Percentiles rank a stretch among this genome's conserved stretches.
phyloP scores from a whole-genome alignment of 2,797 vertebrate species.

The Astyanax mexicanus region DNA sequence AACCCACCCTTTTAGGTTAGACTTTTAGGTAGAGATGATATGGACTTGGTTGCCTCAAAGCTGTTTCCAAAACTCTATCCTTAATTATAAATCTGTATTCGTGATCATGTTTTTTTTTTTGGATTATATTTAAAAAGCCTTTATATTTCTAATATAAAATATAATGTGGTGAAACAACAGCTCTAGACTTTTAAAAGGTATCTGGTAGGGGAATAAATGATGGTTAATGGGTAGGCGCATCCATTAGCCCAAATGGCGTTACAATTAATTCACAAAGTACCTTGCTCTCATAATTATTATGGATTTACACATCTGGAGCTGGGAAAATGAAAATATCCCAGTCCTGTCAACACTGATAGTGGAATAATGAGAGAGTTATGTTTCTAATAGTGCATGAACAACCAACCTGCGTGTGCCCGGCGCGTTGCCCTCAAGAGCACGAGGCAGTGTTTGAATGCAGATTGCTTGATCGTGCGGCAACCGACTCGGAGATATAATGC shows the following conservation, averaged over 20 bases:
- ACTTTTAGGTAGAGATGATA: not conserved
- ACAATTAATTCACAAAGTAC: not conserved
- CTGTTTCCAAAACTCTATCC: not conserved
- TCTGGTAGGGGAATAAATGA: not conserved
- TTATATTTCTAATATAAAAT: not conserved
- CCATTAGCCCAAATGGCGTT: not conserved
- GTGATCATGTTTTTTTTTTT: too few relatives aligned
- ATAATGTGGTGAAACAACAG: not conserved
- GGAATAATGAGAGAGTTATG: constrained; percentile 1
- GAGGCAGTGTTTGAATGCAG: not conserved
- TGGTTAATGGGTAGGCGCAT: not conserved
- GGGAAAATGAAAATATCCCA: constrained; percentile 3
- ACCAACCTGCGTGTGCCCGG: not conserved
- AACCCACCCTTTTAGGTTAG: not conserved
- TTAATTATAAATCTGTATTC: not conserved
- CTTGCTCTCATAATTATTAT: constrained; percentile 1
- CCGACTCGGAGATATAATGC: not conserved
- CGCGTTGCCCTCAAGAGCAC: not conserved
- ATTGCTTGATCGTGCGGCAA: constrained; percentile 1
- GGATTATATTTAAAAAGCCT: not conserved
- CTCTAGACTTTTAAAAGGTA: not conserved
- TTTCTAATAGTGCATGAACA: constrained; percentile 7
- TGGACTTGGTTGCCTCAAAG: not conserved
- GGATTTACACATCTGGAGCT: constrained; percentile 1
- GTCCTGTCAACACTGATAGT: not conserved